Evolutionary conservation across 2,797 vertebrate species (phyloP).

Genomic region (Chiloscyllium punctatum): DNA sequence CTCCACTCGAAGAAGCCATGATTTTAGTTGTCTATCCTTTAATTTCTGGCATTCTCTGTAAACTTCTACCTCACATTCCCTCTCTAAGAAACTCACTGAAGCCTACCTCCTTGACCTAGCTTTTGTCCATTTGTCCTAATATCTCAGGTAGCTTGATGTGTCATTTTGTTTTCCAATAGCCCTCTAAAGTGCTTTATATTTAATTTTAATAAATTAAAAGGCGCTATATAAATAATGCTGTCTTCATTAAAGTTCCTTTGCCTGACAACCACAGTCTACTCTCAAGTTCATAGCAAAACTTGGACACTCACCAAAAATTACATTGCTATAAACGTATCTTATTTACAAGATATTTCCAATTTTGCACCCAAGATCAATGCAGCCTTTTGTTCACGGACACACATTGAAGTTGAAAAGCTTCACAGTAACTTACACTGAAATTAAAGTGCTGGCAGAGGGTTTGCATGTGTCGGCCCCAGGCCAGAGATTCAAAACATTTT

Average conservation of each 20-base stretch:
- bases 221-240: too few species aligned
- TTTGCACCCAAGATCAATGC: conserved; percentile 5
- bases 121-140: too few species aligned
- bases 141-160: too few species aligned
- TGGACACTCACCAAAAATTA: conserved; percentile 7
- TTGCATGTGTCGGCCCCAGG: background rate
- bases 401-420: background rate
- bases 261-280: background rate
- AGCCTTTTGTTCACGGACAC: background rate
- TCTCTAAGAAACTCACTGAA: too few species aligned
- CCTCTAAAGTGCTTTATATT: too few species aligned
- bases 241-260: background rate
- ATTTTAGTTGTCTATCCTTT: too few species aligned
- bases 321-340: conserved; percentile 12
- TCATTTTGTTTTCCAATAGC: too few species aligned
- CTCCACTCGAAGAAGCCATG: too few species aligned
- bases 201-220: too few species aligned
- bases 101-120: too few species aligned
- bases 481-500: background rate
- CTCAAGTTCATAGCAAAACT: conserved; percentile 22
- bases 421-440: conserved; percentile 7
- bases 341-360: conserved; percentile 29
- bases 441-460: background rate
- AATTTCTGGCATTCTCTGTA: too few species aligned
- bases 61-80: too few species aligned